Conservation (phyloP, 2,888 invertebrate genomes). For the Pheosia tremula region DNA sequence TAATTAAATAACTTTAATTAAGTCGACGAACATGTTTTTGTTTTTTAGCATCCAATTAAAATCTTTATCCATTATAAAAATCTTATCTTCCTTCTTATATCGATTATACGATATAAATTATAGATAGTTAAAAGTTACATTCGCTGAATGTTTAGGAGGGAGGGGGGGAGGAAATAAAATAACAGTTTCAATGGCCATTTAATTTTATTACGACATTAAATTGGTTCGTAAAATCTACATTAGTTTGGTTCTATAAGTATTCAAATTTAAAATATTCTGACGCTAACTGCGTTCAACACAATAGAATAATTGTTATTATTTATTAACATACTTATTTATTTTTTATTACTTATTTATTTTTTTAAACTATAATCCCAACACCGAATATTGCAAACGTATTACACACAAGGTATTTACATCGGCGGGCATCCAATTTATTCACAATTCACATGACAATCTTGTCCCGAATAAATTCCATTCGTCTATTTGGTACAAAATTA, state of each 20-base stretch:
- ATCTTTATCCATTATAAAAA: background rate
- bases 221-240: conserved; percentile 68
- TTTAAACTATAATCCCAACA: conserved; percentile 52
- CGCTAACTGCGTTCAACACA: conserved; percentile 69
- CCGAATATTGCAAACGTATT: conserved; percentile 54
- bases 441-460: conserved; percentile 65
- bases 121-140: conserved; percentile 12
- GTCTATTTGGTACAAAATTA: conserved; percentile 84
- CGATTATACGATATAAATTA: background rate
- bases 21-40: background rate
- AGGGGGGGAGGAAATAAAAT: conserved; percentile 32
- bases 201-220: conserved; percentile 53
- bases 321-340: conserved; percentile 17
- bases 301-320: conserved; percentile 28
- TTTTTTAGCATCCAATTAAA: background rate
- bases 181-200: conserved; percentile 65
- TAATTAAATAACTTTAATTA: background rate
- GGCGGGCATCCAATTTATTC: conserved; percentile 55
- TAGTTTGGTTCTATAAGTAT: conserved; percentile 76
- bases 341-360: conserved; percentile 6
- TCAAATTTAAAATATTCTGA: conserved; percentile 40
- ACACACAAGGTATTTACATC: conserved; percentile 58
- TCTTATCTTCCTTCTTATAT: background rate
- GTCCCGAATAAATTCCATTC: conserved; percentile 73
- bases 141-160: conserved; percentile 1